Evolutionary conservation across 2,888 invertebrate genomes (phyloP).

Genomic region (Polymixis lichenea): DNA sequence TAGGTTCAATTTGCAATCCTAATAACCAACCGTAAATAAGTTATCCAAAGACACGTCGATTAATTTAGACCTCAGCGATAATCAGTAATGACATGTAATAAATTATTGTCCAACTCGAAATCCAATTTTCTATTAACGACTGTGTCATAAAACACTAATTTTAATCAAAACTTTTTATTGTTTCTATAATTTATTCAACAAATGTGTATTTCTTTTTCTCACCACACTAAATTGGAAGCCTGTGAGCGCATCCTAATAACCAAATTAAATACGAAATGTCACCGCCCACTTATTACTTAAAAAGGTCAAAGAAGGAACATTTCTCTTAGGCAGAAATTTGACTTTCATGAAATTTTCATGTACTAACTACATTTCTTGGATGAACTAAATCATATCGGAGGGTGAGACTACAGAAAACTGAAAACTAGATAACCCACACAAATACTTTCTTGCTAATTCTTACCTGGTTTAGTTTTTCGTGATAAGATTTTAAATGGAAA

Average conservation of each 20-base stretch:
- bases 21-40: constrained; percentile 17
- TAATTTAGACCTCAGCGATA: constrained; percentile 50
- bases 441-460: background rate
- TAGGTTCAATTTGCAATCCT: background rate
- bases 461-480: background rate
- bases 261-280: constrained; percentile 54
- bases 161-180: constrained; percentile 55
- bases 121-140: constrained; percentile 51
- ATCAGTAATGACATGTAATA: constrained; percentile 44
- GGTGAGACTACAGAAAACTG: background rate
- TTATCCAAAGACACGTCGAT: constrained; percentile 23
- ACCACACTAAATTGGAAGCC: constrained; percentile 24
- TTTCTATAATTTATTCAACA: constrained; percentile 57
- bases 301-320: constrained; percentile 47
- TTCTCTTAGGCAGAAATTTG: constrained; percentile 21
- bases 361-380: constrained; percentile 31
- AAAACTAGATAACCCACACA: background rate
- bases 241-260: constrained; percentile 48
- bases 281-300: constrained; percentile 48
- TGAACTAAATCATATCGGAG: constrained; percentile 17
- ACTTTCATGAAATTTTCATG: constrained; percentile 46
- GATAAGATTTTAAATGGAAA: background rate
- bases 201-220: constrained; percentile 30
- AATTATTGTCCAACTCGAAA: constrained; percentile 43
- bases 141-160: constrained; percentile 48